These are phyloP conservation scores for Nasonia giraulti DNA, from an alignment of 1,140 invertebrate species.

Conservation along the genomic window DNA sequence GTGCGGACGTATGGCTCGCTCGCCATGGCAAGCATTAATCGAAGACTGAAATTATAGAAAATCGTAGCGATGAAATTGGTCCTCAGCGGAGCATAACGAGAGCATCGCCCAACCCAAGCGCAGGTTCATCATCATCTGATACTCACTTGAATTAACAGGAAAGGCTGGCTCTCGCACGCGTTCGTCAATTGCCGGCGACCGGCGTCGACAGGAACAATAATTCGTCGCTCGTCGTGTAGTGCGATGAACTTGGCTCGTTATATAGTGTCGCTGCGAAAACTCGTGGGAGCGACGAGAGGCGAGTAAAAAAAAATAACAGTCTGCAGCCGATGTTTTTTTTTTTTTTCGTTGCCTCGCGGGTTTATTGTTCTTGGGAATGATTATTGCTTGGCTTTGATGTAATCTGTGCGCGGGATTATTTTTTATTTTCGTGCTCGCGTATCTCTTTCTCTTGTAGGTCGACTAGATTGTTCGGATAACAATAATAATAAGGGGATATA, in stretches of 20 bases:
- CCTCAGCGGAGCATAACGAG: not conserved
- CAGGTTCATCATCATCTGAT: not conserved
- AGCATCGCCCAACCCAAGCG: not conserved
- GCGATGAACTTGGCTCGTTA: not conserved
- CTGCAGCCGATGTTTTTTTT: not conserved
- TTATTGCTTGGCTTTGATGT: not conserved
- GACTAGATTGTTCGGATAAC: no score
- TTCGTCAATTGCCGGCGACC: not conserved
- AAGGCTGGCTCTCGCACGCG: not conserved
- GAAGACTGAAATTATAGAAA: no score
- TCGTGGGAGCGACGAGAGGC: not conserved
- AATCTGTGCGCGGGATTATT: no score
- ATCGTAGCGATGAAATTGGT: no score
- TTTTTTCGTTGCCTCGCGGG: not conserved
- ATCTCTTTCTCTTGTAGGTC: no score
- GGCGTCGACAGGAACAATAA: not conserved
- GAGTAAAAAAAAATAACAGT: not conserved
- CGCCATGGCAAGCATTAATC: no score
- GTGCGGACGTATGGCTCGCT: no score
- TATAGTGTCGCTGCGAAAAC: not conserved
- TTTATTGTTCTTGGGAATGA: not conserved
- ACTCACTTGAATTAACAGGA: conserved; percentile 5
- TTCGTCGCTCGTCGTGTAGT: not conserved
- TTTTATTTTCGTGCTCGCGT: no score
- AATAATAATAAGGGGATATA: no score